Percentiles rank a stretch among this genome's conserved stretches.
Conservation (phyloP, 2,113 vertebrate genomes). For the Saguinus imperator region DNA sequence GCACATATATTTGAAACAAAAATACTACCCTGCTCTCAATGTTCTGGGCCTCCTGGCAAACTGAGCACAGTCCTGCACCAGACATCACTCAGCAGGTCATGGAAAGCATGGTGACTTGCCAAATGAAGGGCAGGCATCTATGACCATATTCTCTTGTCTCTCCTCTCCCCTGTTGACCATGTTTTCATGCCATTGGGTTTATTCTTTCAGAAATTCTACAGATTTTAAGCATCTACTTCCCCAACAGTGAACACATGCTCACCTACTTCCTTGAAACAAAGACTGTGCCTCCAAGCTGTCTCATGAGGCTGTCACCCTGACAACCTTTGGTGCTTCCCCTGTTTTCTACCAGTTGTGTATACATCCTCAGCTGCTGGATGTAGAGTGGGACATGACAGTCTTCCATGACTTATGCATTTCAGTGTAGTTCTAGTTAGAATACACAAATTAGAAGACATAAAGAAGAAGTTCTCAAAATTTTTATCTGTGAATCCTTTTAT, state of each 20-base stretch:
- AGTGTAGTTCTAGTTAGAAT: not conserved
- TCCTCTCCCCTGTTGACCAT: not conserved
- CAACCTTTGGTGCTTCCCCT: constrained; percentile 2
- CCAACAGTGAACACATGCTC: not conserved
- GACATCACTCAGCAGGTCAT: not conserved
- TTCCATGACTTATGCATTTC: constrained; percentile 3
- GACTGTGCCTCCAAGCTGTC: not conserved
- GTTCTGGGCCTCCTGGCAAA: not conserved
- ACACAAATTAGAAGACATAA: not conserved
- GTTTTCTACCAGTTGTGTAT: not conserved
- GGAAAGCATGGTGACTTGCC: not conserved
- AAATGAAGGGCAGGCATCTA: not conserved
- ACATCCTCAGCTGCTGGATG: constrained; percentile 7
- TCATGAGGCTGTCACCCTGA: constrained; percentile 24
- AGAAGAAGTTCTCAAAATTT: not conserved
- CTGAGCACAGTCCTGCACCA: not conserved
- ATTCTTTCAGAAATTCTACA: not conserved
- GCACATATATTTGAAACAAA: constrained; percentile 2
- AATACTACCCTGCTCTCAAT: not conserved
- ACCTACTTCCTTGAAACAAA: not conserved
- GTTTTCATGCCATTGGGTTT: not conserved
- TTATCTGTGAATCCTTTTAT: not conserved
- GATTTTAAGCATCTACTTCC: not conserved
- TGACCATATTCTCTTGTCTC: not conserved
- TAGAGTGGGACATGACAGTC: not conserved